A percentile compares a stretch with the other conserved stretches of the same genome.
Evolutionary conservation across 2,797 vertebrate genomes (phyloP).

Genomic region (Loris lydekkerianus): DNA sequence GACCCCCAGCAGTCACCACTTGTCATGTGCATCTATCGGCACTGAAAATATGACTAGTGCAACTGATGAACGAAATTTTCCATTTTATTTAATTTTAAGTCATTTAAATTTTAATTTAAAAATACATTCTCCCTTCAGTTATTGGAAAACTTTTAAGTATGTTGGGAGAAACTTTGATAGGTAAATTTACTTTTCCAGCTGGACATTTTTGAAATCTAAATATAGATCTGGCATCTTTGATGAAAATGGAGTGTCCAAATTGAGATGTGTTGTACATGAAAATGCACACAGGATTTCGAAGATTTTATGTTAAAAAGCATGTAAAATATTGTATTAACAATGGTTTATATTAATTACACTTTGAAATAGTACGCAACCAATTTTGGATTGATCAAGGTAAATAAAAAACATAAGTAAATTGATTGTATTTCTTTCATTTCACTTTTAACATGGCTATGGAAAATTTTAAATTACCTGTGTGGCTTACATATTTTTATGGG

Average conservation of each 20-base stretch:
- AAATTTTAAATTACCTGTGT: background rate
- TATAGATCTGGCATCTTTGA: background rate
- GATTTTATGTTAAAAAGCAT: background rate
- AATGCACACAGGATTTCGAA: background rate
- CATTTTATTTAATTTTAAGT: conserved; percentile 9
- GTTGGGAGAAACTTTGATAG: background rate
- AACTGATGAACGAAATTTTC: background rate
- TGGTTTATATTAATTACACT: background rate
- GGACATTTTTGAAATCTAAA: conserved; percentile 39
- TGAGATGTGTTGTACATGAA: background rate
- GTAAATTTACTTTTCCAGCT: background rate
- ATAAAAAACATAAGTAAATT: conserved; percentile 18
- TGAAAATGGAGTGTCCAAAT: conserved; percentile 19
- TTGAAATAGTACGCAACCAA: background rate
- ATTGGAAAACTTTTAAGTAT: background rate
- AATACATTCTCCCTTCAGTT: background rate
- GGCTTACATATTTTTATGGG: conserved; percentile 39
- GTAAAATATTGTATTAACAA: background rate
- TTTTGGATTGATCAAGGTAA: background rate
- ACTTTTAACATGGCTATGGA: background rate
- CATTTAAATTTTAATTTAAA: conserved; percentile 54
- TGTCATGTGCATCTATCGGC: background rate
- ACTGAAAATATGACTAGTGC: background rate
- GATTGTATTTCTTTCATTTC: background rate
- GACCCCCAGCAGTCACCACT: too few relatives aligned